phyloP scores from a whole-genome alignment of 2,113 vertebrate species.

The Pangasianodon hypophthalmus region DNA sequence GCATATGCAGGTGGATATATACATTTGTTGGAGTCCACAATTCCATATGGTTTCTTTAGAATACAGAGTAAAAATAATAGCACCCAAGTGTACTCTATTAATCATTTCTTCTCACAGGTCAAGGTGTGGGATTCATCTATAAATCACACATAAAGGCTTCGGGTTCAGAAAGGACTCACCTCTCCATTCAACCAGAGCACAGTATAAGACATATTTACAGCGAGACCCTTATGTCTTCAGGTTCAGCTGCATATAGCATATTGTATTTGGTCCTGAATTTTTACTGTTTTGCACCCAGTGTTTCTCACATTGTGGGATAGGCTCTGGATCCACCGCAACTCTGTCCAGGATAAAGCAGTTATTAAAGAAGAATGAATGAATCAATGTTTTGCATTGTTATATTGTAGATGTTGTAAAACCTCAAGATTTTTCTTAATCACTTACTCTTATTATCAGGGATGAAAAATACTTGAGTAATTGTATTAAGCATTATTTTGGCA shows the following conservation, averaged over 20 bases:
- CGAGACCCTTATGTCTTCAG: neutral
- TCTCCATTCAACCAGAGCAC: neutral
- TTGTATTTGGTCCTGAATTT: neutral
- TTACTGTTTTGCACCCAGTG: neutral
- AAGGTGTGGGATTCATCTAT: conserved; percentile 24
- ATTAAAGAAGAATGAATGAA: neutral
- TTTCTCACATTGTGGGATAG: neutral
- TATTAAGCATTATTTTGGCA: neutral
- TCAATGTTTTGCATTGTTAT: neutral
- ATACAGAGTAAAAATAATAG: neutral
- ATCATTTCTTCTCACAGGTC: conserved; percentile 27
- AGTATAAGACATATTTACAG: conserved; percentile 20
- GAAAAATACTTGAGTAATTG: neutral
- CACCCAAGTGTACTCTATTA: conserved; percentile 10
- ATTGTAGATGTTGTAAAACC: neutral
- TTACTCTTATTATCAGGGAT: neutral
- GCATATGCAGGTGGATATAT: neutral
- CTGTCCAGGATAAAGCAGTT: neutral
- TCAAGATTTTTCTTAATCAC: neutral
- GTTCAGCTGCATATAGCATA: neutral
- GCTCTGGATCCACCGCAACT: neutral
- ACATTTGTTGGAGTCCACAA: neutral
- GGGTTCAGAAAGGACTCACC: neutral
- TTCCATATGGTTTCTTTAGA: conserved; percentile 31
- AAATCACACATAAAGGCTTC: conserved; percentile 3